Evolutionary conservation across 2,888 invertebrate species (phyloP).

Genomic region (Folsomia manolachei): DNA sequence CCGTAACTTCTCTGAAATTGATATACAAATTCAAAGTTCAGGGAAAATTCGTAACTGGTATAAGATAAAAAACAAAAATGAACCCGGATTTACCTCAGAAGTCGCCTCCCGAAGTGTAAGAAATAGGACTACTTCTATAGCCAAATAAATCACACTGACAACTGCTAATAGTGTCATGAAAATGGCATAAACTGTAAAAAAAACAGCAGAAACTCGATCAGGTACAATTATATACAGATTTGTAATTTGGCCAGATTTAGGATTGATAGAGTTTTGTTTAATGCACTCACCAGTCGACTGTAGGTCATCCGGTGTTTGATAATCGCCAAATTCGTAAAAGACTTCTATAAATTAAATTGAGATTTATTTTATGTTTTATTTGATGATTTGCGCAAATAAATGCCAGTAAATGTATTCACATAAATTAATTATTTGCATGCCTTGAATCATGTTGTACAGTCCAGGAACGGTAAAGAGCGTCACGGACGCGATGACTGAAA

Average conservation of each 20-base stretch:
- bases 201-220: neutral
- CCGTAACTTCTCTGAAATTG: conserved; percentile 39
- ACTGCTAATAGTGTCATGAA: conserved; percentile 35
- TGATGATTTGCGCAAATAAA: too few relatives aligned
- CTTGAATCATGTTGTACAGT: conserved; percentile 37
- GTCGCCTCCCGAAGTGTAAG: conserved; percentile 38
- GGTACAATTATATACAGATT: neutral
- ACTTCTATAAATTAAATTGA: too few relatives aligned
- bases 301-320: conserved; percentile 33
- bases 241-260: too few relatives aligned
- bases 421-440: too few relatives aligned
- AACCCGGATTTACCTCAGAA: conserved; percentile 35
- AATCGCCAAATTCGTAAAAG: conserved; percentile 30
- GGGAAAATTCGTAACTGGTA: too few relatives aligned
- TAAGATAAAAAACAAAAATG: too few relatives aligned
- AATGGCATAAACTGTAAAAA: conserved; percentile 36
- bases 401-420: too few relatives aligned
- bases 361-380: too few relatives aligned
- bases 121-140: conserved; percentile 42
- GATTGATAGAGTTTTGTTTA: too few relatives aligned
- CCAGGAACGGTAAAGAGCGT: conserved; percentile 39
- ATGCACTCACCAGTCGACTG: conserved; percentile 41
- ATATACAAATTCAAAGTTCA: too few relatives aligned
- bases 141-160: conserved; percentile 34
- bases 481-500: conserved; percentile 30